Evolutionary conservation across 1,140 invertebrate species (phyloP), one percentile per base, ranked within the genome.

Genomic region (Drosophila prosaltans): DNA sequence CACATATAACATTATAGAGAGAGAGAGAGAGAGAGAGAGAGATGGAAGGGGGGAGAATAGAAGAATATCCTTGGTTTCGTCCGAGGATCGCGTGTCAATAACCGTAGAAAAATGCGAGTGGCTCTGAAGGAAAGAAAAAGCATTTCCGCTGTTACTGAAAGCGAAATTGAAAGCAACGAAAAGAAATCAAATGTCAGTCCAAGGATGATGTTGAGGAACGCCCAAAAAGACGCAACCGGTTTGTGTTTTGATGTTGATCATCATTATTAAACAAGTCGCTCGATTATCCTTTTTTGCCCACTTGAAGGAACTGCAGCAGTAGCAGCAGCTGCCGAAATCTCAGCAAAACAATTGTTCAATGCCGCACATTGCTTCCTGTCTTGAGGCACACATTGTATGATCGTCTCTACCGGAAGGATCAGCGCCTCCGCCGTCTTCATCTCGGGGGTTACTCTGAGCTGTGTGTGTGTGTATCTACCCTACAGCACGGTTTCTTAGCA

Each of bases 331-430:
- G 66, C 73, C 84, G 62, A 67, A 81, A 88, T 88, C 83, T 79
- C 69, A 69, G 69, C 63, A 57, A 66, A 83, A 69, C 80, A 89
- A 88, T 88, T 88, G 84, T 90, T 89, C 81, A 64, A 69, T 66
- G 66, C 77, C 85, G 80, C 84, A 89, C 84, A 89, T 89, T 90
- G 84, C 84, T 90, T 89, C 84, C 84, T 89, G 85, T 90, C 84
- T 76, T 76, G 62, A 62, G 67, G 77, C 57, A 51, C 9, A 51
- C 45, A 51, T 51, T 43, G 43, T 45, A 48, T 24, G 45, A 21
- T 48, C 21, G 2, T 24, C 16, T 51, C 21, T 51, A 89, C 85
- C 84, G 84, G 84, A 89, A 89, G 84, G 84, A 89, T 89, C 84
- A 78, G 69, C 76, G 69, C 62, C 57, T 32, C 32, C 32, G 16